These are phyloP conservation scores for Ophiothrix spiculata DNA, from an alignment of 35 echinoderm and acorn worm genomes.

Conservation along the genomic window DNA sequence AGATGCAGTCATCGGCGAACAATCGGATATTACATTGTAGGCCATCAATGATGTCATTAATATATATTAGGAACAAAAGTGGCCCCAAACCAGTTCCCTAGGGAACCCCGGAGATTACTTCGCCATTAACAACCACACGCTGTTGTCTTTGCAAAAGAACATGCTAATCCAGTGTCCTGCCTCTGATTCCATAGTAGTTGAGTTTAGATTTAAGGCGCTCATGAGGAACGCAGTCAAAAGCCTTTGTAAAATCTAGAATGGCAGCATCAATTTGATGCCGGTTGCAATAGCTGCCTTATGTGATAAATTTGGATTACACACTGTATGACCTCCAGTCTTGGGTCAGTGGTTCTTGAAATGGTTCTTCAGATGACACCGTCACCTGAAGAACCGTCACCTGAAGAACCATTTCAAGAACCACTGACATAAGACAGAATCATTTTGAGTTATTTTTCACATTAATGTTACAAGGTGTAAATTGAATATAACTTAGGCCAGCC, in stretches of 20 bases:
- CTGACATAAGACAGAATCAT: too few relatives aligned
- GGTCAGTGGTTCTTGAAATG: too few relatives aligned
- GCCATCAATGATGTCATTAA: conserved; percentile 17
- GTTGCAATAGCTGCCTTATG: too few relatives aligned
- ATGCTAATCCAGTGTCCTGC: conserved; percentile 20
- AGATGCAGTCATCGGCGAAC: conserved; percentile 20
- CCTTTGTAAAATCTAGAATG: conserved; percentile 46
- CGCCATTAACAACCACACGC: conserved; percentile 7
- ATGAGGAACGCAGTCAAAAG: conserved; percentile 44
- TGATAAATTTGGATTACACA: too few relatives aligned
- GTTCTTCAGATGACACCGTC: too few relatives aligned
- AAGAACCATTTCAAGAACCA: too few relatives aligned
- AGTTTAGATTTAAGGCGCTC: conserved; percentile 16
- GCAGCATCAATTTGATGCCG: not conserved
- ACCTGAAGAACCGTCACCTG: too few relatives aligned
- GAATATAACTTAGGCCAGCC: too few relatives aligned
- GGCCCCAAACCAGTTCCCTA: not conserved
- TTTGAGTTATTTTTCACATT: too few relatives aligned
- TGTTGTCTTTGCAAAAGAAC: conserved; percentile 12
- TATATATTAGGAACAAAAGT: conserved; percentile 10
- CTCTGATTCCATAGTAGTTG: conserved; percentile 22
- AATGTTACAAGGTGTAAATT: too few relatives aligned
- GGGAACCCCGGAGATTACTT: not conserved
- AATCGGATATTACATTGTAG: conserved; percentile 5
- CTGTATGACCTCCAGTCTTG: too few relatives aligned